Evolutionary conservation across 23 tunicate genomes (phyloP).

Genomic region (Styela plicata): DNA sequence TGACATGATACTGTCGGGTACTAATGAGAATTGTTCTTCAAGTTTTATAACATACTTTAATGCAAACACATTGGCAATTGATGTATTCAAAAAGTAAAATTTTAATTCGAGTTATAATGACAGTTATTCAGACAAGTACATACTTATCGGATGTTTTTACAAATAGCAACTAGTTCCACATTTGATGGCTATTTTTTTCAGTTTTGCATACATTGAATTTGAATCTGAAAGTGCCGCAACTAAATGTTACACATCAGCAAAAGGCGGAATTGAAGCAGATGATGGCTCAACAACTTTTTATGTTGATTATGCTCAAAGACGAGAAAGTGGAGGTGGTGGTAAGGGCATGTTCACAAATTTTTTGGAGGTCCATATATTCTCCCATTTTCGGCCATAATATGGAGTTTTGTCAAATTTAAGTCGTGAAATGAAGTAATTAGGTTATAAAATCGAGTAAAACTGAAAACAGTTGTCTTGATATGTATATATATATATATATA

Average conservation of each 20-base stretch:
- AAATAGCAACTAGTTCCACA: not conserved
- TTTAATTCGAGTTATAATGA: too few relatives aligned
- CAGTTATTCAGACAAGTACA: too few relatives aligned
- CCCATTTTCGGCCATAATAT: not conserved
- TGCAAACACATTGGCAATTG: too few relatives aligned
- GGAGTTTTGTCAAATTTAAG: too few relatives aligned
- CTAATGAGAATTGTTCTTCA: too few relatives aligned
- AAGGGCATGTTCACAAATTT: constrained; percentile 6
- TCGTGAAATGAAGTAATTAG: not conserved
- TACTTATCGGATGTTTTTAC: not conserved
- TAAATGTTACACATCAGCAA: constrained; percentile 37
- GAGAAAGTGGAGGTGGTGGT: constrained; percentile 47
- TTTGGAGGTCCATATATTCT: not conserved
- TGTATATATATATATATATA: too few relatives aligned
- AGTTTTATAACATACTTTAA: too few relatives aligned
- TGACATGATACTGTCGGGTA: too few relatives aligned
- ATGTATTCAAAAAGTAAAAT: too few relatives aligned
- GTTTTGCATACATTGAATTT: constrained; percentile 79
- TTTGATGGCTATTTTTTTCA: constrained; percentile 18
- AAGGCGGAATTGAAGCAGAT: constrained; percentile 66
- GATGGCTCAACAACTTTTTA: constrained; percentile 41
- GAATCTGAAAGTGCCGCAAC: constrained; percentile 53
- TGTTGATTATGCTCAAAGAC: constrained; percentile 68
- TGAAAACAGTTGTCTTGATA: not conserved
- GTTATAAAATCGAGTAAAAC: not conserved